Evolutionary conservation across 2,113 vertebrate species (phyloP).

Genomic region (Cyanistes caeruleus): DNA sequence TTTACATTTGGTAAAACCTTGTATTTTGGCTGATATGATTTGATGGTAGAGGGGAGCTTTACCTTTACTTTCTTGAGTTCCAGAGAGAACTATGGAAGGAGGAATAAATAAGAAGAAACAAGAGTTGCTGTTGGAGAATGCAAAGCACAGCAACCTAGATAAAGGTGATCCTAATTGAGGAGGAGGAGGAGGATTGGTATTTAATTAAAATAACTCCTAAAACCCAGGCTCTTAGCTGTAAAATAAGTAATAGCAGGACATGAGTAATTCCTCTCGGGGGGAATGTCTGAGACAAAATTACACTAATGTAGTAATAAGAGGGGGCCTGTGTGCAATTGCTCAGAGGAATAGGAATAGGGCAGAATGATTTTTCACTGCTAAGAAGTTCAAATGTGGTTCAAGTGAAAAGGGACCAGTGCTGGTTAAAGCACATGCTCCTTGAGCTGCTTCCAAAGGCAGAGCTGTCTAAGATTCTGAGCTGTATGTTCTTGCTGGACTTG

Average conservation of each 20-base stretch:
- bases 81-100: background rate
- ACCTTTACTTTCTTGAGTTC: background rate
- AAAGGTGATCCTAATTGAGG: constrained; percentile 39
- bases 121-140: background rate
- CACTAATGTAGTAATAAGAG: constrained; percentile 37
- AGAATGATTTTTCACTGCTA: background rate
- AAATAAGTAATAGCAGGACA: constrained; percentile 51
- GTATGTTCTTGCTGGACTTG: background rate
- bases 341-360: constrained; percentile 8
- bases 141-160: background rate
- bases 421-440: background rate
- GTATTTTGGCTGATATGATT: background rate
- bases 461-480: background rate
- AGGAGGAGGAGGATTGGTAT: background rate
- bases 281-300: constrained; percentile 16
- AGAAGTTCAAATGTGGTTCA: constrained; percentile 37
- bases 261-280: constrained; percentile 35
- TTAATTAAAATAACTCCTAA: constrained; percentile 55
- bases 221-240: constrained; percentile 17
- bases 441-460: background rate
- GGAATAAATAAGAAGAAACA: background rate
- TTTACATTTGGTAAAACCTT: background rate
- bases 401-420: background rate
- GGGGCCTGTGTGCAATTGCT: background rate
- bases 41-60: background rate